Evolutionary conservation across 2,113 vertebrate genomes (phyloP), one percentile per base, ranked within the genome.

Genomic region (Cheirogaleus medius): DNA sequence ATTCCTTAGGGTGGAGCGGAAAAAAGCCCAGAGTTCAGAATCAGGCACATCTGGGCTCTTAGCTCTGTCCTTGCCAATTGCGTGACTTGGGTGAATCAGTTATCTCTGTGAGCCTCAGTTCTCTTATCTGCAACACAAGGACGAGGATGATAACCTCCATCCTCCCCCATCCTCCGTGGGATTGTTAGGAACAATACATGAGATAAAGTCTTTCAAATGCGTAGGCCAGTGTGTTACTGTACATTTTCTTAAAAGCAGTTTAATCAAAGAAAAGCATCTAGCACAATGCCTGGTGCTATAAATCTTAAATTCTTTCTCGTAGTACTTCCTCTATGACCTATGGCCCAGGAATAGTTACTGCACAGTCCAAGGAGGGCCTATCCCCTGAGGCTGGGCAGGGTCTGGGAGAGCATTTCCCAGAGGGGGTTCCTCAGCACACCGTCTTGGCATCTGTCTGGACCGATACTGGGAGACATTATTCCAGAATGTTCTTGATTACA

Each of bases 71-170:
- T 39, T 44, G 37, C 42, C 60, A 58, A 10, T 18, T 25, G 1
- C 56, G 52, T 83, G 49, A 42, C n/a, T 56, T 10, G 56, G 29
- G 49, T 23, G 42, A 56, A 5, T 32, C 42, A 20, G 2, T 78
- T 2, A 42, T 18, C 27, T 37, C 34, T 66, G 42, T 39, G 12
- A 76, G 32, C 39, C 29, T 58, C 21, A 0, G 54, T 14, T 42
- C 76, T 73, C 47, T 95, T 63, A 37, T 32, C 94, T 82, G 11
- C 15, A 4, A 20, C 10, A 42, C 93, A 47, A 54, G 34, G 10
- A 10, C 5, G 13, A 1, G 21, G 52, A 15, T 18, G 5, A 0
- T 56, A 44, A 47, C 8, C 6, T 8, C 47, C 8, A 1, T 47
- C 44, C 44, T 47, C 8, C 6, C 6, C 47, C 8, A 1, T 47